These are phyloP conservation scores for Desmodus rotundus DNA, from an alignment of 2,113 vertebrate genomes.

Conservation along the genomic window DNA sequence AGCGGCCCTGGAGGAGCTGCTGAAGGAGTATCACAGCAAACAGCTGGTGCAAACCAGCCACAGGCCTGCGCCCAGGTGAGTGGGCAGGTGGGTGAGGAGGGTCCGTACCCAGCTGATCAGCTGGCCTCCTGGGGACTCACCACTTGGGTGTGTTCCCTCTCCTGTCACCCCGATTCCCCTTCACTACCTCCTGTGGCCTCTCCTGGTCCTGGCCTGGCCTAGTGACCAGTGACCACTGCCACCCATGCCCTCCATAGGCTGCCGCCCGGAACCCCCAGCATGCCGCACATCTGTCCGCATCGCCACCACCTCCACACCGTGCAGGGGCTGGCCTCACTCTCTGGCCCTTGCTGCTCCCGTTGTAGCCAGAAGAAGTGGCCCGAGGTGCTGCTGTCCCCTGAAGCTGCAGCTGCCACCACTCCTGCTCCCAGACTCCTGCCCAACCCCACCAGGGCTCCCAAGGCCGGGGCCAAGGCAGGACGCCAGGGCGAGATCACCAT, in stretches of 20 bases:
- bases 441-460: slow-evolving; percentile 67
- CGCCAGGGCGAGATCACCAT: slow-evolving; percentile 87
- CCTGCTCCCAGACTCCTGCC: slow-evolving; percentile 21
- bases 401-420: slow-evolving; percentile 44
- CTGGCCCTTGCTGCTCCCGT: slow-evolving; percentile 86
- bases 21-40: slow-evolving; percentile 91
- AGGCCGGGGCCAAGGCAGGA: slow-evolving; percentile 74
- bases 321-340: slow-evolving; percentile 84
- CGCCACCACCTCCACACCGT: slow-evolving; percentile 94
- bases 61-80: slow-evolving; percentile 87
- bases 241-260: not conserved
- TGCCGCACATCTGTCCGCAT: slow-evolving; percentile 83
- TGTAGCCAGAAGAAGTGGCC: slow-evolving; percentile 96
- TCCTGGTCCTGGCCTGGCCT: not conserved
- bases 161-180: slow-evolving; percentile 68
- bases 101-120: not conserved
- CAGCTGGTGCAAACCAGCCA: slow-evolving; percentile 80
- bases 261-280: slow-evolving; percentile 22
- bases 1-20: slow-evolving; percentile 92
- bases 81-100: not conserved
- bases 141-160: not conserved
- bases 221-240: not conserved
- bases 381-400: slow-evolving; percentile 77
- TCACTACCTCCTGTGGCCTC: slow-evolving; percentile 54
- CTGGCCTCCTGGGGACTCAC: not conserved